These are phyloP conservation scores for Geococcyx californianus DNA, from an alignment of 2,113 vertebrate genomes.

Conservation along the genomic window DNA sequence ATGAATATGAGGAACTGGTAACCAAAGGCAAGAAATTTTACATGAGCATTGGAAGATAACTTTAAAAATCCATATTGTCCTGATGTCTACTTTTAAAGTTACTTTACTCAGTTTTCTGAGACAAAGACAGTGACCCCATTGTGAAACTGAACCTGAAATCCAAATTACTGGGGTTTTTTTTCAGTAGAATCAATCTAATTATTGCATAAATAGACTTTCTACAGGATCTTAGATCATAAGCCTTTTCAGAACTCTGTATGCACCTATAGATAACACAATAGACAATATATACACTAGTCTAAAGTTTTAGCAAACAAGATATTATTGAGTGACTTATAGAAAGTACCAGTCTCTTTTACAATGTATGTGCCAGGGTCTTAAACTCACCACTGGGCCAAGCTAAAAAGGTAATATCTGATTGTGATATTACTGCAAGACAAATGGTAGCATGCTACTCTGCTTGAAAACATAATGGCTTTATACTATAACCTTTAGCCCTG, in stretches of 20 bases:
- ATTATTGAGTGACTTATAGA: not conserved
- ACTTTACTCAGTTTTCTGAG: not conserved
- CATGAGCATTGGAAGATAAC: not conserved
- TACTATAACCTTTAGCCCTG: conserved; percentile 70
- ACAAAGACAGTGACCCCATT: not conserved
- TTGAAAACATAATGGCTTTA: conserved; percentile 73
- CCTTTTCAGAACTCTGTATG: not conserved
- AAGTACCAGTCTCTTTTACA: not conserved
- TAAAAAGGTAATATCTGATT: conserved; percentile 62
- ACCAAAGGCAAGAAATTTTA: not conserved
- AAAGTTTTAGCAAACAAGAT: conserved; percentile 21
- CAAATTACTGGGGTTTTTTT: not conserved
- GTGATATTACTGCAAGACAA: conserved; percentile 63
- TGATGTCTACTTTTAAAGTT: not conserved
- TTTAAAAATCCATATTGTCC: not conserved
- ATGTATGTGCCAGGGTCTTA: not conserved
- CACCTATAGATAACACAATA: not conserved
- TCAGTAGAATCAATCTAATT: not conserved
- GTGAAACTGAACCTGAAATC: not conserved
- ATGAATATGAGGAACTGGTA: not conserved
- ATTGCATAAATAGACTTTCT: not conserved
- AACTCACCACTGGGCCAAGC: conserved; percentile 33
- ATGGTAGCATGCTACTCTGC: conserved; percentile 56
- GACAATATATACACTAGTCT: not conserved
- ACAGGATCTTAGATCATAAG: not conserved